Evolutionary conservation across 1,140 invertebrate genomes (phyloP), one percentile per base, ranked within the genome.

Genomic region (Euschistus heros): DNA sequence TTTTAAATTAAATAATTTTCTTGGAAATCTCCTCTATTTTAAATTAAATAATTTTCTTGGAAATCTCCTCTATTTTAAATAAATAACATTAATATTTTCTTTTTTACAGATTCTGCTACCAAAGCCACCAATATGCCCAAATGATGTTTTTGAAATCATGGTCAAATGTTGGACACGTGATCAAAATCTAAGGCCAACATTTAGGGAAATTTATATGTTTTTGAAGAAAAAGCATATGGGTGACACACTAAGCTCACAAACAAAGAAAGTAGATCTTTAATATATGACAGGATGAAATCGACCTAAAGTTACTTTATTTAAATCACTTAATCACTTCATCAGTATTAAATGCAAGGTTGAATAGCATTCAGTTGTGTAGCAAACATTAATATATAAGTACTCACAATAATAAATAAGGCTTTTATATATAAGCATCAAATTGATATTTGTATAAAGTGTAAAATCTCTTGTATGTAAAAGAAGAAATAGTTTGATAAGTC

Each of bases 141-240:
- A 84, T 55, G 85, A 88, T 65, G 80, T 89, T 54, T 91, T 88
- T 74, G 84, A 86, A 71, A 74, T 92, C 67, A 87, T 91, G 84
- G 79, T 81, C 66, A 84, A 86, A 65, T 92, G 89, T 75, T 92
- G 89, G 89, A 84, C 77, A 72, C 80, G 76, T 75, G 86, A 79
- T 76, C 84, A 80, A 70, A 78, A 71, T 67, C 76, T 75, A 47
- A 76, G 89, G 69, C 89, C 88, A 37, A 84, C 82, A 22, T 91
- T 91, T 74, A 82, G 84, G 70, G 83, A 89, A 71, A 86, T 91
- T 70, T 82, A 85, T 71, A 80, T 83, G 72, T 91, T 90, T 75
- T 76, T 91, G 62, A 86, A 87, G 74, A 78, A 76, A 66, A 73
- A 72, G 22, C 66, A 67, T 55, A 63, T 67, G 61, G 66, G 66